These are phyloP conservation scores for Corythaixoides concolor DNA, from an alignment of 2,113 vertebrate species.

Conservation along the genomic window DNA sequence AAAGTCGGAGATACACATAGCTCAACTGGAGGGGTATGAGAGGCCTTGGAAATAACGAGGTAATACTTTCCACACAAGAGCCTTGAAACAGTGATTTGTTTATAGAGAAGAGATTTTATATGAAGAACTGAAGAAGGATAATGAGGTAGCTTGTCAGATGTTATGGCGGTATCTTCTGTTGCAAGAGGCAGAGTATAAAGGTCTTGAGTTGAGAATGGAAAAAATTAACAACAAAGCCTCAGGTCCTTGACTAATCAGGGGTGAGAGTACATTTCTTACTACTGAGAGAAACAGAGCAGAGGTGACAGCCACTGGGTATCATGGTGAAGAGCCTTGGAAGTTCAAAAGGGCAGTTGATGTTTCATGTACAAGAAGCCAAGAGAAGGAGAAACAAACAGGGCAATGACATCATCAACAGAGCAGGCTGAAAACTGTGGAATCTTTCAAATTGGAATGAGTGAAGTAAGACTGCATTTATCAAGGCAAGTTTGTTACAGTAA, in stretches of 20 bases:
- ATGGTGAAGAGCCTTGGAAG: neutral
- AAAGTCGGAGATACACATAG: neutral
- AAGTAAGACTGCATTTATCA: neutral
- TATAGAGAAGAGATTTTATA: neutral
- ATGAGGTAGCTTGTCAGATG: neutral
- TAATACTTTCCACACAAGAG: neutral
- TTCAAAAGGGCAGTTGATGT: neutral
- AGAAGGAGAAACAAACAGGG: neutral
- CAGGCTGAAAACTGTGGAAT: neutral
- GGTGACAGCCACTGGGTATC: neutral
- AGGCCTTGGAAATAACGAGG: rapidly evolving
- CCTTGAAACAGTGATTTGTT: neutral
- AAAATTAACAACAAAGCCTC: neutral
- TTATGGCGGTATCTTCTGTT: neutral
- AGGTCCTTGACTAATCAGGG: neutral
- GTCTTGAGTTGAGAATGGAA: neutral
- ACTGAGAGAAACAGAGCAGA: neutral
- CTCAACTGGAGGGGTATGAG: neutral
- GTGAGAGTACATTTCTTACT: neutral
- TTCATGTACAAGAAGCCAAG: neutral
- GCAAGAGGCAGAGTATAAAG: neutral
- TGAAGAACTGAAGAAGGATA: neutral
- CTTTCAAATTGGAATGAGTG: neutral
- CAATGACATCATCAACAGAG: neutral
- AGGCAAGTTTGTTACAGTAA: neutral